phyloP scores from a whole-genome alignment of 2,113 vertebrate species.

The Entosphenus tridentatus region DNA sequence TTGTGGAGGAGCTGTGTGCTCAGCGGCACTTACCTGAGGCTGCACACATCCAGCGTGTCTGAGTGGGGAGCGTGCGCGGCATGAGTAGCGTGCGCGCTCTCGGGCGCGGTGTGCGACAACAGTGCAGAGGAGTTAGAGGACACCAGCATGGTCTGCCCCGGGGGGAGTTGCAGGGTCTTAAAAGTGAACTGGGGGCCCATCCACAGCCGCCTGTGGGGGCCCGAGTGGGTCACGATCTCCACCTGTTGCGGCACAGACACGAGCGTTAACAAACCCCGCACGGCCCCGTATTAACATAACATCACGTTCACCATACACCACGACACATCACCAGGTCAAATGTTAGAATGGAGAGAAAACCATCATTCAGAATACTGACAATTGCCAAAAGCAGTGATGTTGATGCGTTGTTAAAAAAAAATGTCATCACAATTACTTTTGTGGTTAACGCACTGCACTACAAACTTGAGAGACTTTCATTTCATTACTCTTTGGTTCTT shows the following conservation, averaged over 20 bases:
- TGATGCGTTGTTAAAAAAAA: too few relatives aligned
- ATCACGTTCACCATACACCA: too few relatives aligned
- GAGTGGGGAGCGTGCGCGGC: constrained; percentile 50
- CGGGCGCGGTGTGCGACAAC: constrained; percentile 66
- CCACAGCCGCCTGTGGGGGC: constrained; percentile 79
- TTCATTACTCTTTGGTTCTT: too few relatives aligned
- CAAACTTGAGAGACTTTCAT: too few relatives aligned
- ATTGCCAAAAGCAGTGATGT: too few relatives aligned
- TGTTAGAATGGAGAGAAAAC: too few relatives aligned
- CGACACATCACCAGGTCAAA: too few relatives aligned
- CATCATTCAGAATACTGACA: too few relatives aligned
- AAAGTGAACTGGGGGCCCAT: constrained; percentile 99
- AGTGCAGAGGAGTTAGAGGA: constrained; percentile 90
- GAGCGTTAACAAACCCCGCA: too few relatives aligned
- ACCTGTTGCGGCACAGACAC: constrained; percentile 28
- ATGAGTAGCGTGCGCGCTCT: constrained; percentile 70
- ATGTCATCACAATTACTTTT: too few relatives aligned
- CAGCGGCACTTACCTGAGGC: constrained; percentile 51
- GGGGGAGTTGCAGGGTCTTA: constrained; percentile 78
- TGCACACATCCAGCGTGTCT: constrained; percentile 79
- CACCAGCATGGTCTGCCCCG: constrained; percentile 86
- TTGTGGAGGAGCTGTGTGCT: not conserved
- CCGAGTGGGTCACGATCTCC: constrained; percentile 91
- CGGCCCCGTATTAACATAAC: too few relatives aligned
- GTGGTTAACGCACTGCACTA: too few relatives aligned